A percentile compares a stretch with the other conserved stretches of the same genome.
Conservation (phyloP, 2,888 invertebrate species). For the Stramonita haemastoma region DNA sequence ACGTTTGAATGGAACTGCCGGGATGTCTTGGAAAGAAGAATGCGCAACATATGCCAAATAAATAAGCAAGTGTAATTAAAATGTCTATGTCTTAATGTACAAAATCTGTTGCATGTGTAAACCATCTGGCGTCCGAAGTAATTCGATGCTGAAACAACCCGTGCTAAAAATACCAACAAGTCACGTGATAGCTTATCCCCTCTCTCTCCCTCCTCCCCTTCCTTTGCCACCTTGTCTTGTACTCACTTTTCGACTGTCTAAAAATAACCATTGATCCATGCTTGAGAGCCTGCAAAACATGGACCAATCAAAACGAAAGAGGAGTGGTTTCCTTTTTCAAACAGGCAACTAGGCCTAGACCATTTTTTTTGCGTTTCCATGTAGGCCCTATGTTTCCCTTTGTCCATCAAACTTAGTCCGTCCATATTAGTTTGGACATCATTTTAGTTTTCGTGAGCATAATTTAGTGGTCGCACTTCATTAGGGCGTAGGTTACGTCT, state of each 20-base stretch:
- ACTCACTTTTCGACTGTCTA: neutral
- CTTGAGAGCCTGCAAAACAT: neutral
- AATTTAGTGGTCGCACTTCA: too few species aligned
- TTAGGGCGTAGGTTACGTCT: too few species aligned
- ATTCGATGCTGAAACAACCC: constrained; percentile 23
- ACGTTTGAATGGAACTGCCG: constrained; percentile 16
- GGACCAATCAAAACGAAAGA: neutral
- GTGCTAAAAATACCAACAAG: neutral
- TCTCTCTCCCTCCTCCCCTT: neutral
- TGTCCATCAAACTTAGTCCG: too few species aligned
- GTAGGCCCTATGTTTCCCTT: too few species aligned
- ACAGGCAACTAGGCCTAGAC: too few species aligned
- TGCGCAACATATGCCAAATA: neutral
- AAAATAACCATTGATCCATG: neutral
- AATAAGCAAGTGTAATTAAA: neutral
- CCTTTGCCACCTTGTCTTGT: neutral
- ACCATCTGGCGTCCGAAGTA: neutral
- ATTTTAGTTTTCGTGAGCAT: too few species aligned
- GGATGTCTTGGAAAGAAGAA: neutral
- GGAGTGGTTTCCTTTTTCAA: neutral
- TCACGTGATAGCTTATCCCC: constrained; percentile 6
- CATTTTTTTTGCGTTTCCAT: too few species aligned
- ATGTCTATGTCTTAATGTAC: neutral
- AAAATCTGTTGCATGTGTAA: neutral
- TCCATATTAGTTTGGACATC: too few species aligned